phyloP scores from a whole-genome alignment of 2,113 vertebrate species.

The Seriola quinqueradiata region DNA sequence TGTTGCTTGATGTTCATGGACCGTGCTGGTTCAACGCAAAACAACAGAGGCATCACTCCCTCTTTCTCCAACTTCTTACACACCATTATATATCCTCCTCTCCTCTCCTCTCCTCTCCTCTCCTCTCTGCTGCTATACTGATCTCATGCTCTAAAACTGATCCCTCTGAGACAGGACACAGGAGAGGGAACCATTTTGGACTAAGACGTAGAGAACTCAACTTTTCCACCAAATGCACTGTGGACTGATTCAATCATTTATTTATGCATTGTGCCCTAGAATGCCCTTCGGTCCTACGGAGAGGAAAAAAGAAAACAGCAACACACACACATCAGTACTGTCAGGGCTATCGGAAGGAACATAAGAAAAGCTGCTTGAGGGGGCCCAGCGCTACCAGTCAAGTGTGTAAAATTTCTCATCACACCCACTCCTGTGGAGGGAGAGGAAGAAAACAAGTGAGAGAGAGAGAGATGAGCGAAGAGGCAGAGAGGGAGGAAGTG shows the following conservation, averaged over 20 bases:
- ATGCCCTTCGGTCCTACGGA: constrained; percentile 52
- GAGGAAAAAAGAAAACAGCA: constrained; percentile 7
- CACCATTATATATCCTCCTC: constrained; percentile 31
- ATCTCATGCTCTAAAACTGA: constrained; percentile 39
- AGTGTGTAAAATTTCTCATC: constrained; percentile 64
- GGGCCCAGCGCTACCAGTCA: constrained; percentile 42
- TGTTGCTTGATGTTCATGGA: constrained; percentile 53
- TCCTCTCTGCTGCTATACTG: constrained; percentile 26
- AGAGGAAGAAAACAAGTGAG: constrained; percentile 18
- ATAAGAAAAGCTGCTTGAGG: constrained; percentile 53
- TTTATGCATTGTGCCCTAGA: constrained; percentile 66
- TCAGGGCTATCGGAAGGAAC: constrained; percentile 43
- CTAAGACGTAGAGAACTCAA: constrained; percentile 60
- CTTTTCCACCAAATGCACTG: constrained; percentile 72
- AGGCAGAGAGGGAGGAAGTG: constrained; percentile 25
- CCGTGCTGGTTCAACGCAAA: constrained; percentile 49
- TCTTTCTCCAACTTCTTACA: constrained; percentile 41
- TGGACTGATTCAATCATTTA: constrained; percentile 76
- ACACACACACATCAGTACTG: constrained; percentile 28
- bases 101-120: constrained; percentile 34
- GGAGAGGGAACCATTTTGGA: constrained; percentile 68
- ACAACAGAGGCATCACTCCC: constrained; percentile 44
- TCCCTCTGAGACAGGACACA: constrained; percentile 57
- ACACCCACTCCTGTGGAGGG: constrained; percentile 36
- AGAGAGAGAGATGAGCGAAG: not conserved